A percentile compares a stretch with the other conserved stretches of the same genome.
phyloP scores from a whole-genome alignment of 2,113 vertebrate species.

The Pogonocichla stellata region DNA sequence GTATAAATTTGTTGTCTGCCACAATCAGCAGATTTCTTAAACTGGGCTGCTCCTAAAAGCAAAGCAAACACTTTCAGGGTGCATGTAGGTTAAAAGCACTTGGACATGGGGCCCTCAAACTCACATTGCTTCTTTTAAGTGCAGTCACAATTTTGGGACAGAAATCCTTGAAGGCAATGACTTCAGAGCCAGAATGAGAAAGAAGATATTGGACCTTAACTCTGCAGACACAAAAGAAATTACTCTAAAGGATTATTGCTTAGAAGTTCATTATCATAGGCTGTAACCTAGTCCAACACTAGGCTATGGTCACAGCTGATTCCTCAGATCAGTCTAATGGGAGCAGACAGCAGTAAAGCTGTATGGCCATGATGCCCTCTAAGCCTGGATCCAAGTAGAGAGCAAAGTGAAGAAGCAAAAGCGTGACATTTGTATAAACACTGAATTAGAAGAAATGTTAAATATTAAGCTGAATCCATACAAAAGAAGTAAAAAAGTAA shows the following conservation, averaged over 20 bases:
- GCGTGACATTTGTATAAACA: neutral
- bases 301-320: neutral
- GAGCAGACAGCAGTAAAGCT: neutral
- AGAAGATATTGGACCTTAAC: neutral
- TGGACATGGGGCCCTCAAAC: neutral
- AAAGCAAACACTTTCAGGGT: neutral
- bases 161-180: neutral
- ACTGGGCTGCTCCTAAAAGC: neutral
- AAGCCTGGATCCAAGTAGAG: neutral
- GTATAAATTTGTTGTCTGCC: neutral
- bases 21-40: neutral
- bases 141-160: neutral
- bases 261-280: neutral
- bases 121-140: neutral
- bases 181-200: neutral
- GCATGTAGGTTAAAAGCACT: neutral
- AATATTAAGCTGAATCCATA: neutral
- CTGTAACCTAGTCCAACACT: neutral
- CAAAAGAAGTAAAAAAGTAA: slow-evolving; percentile 20
- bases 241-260: neutral
- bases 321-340: neutral
- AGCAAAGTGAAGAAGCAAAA: neutral
- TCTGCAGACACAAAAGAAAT: neutral
- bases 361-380: neutral
- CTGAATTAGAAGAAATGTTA: slow-evolving; percentile 1